These are phyloP conservation scores for Halocaridina rubra DNA, from an alignment of 2,888 invertebrate species.

Conservation along the genomic window DNA sequence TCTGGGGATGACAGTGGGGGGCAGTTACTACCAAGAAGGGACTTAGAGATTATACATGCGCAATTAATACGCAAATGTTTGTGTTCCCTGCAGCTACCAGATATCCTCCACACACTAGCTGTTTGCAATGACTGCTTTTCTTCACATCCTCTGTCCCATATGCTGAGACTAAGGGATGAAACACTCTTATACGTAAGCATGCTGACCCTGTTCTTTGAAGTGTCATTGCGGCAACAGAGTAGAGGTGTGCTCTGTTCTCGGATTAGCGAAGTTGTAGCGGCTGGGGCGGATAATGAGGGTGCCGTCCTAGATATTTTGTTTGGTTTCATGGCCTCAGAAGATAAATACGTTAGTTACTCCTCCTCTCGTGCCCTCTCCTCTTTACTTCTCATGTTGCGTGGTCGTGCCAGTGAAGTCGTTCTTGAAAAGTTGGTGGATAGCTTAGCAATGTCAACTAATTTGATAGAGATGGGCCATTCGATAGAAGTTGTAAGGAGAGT, in stretches of 20 bases:
- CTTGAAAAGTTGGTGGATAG: slow-evolving; percentile 53
- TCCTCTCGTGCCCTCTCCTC: slow-evolving; percentile 54
- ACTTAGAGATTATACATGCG: slow-evolving; percentile 52
- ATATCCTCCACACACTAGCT: slow-evolving; percentile 59
- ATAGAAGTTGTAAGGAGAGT: slow-evolving; percentile 79
- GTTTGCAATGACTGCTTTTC: slow-evolving; percentile 61
- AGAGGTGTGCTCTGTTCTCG: slow-evolving; percentile 61
- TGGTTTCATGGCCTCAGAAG: slow-evolving; percentile 54
- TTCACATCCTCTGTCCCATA: slow-evolving; percentile 25
- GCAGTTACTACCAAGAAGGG: slow-evolving; percentile 36
- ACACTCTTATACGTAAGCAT: slow-evolving; percentile 57
- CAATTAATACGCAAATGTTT: slow-evolving; percentile 58
- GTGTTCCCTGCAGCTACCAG: slow-evolving; percentile 55
- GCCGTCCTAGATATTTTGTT: slow-evolving; percentile 58
- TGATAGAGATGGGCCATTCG: slow-evolving; percentile 58
- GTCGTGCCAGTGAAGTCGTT: slow-evolving; percentile 50
- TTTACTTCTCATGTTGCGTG: slow-evolving; percentile 54
- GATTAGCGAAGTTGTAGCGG: slow-evolving; percentile 60
- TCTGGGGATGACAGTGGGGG: slow-evolving; percentile 44
- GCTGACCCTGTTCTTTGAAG: slow-evolving; percentile 60
- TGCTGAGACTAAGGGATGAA: slow-evolving; percentile 48
- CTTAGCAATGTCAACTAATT: slow-evolving; percentile 45
- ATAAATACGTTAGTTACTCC: slow-evolving; percentile 58
- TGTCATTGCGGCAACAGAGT: slow-evolving; percentile 56
- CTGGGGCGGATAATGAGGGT: slow-evolving; percentile 62